Base-by-base conservation (phyloP, 2,888 invertebrate genomes). In the Schizotus pectinicornis region DNA sequence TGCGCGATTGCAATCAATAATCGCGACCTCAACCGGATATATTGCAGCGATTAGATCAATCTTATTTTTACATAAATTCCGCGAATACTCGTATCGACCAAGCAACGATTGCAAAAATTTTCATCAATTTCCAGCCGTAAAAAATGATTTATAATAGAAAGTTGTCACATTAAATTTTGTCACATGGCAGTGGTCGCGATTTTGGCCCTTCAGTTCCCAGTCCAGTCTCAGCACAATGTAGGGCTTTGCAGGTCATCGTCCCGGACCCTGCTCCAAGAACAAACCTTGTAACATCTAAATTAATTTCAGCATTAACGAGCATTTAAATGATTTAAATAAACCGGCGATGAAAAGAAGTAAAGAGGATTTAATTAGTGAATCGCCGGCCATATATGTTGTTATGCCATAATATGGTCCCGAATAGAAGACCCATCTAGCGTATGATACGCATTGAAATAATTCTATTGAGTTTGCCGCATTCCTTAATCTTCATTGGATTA, bases 391-490 rank as follows among this genome's bases (percentile, higher is more conserved):
- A 39, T 45, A 38, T 31, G 32, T 43, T 46, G 36, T 37, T 45
- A 52, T 32, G 45, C 34, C 45, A 46, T 46, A 12, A 12, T 14
- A 9, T 43, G 14, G 37, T 46, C 46, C 46, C 53, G 38, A 53
- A 46, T 43, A 34, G 45, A 46, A 46, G 31, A 53, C 14, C 46
- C 53, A 38, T 46, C 38, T 53, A 53, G 36, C 53, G 46, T 53
- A 46, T 53, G 53, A 53, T 53, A 46, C 33, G 45, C 31, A 53
- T 53, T 32, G 46, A 53, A 53, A 53, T 53, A 46, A 43, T 53
- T 46, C 33, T 32, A 22, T 46, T 38, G 38, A 46, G 11, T 53
- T 46, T 33, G 31, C 39, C 45, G 36, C 33, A 34, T 43, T 38
- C 14, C 38, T 22, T 46, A 46, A 46, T 41, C 52, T 53, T 53